Conservation (phyloP, 2,888 invertebrate genomes). For the Harpagoxenus sublaevis region DNA sequence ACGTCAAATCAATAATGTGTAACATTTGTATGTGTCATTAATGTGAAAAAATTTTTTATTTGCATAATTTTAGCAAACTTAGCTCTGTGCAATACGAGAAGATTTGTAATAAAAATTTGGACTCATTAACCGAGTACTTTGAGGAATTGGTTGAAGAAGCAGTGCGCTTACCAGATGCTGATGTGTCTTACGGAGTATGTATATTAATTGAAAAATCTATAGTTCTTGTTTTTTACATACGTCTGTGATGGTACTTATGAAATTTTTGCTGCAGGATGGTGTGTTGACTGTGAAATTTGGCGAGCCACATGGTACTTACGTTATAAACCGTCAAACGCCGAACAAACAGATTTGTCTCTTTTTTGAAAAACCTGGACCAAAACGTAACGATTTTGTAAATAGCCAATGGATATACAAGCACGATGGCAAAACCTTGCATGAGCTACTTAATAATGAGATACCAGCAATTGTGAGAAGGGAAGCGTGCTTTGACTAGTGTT, state of each 20-base stretch:
- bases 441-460: constrained; percentile 94
- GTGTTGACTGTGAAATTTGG: constrained; percentile 95
- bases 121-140: constrained; percentile 95
- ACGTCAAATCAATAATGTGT: not conserved
- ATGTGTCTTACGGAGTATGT: constrained; percentile 93
- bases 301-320: constrained; percentile 93
- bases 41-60: not conserved
- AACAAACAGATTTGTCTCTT: constrained; percentile 99
- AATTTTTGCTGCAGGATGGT: constrained; percentile 90
- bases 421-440: constrained; percentile 93
- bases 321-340: constrained; percentile 98
- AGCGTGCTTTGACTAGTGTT: constrained; percentile 76
- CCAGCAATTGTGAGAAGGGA: constrained; percentile 87
- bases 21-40: not conserved
- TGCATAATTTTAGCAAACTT: constrained; percentile 73
- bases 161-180: constrained; percentile 90
- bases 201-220: not conserved
- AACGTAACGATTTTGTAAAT: constrained; percentile 94
- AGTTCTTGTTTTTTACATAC: no score
- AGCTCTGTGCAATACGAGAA: constrained; percentile 89
- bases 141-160: constrained; percentile 93
- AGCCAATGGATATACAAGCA: constrained; percentile 97
- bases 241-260: not conserved
- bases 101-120: constrained; percentile 94
- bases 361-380: constrained; percentile 96